Percentiles rank a stretch among this genome's conserved stretches.
Conservation (phyloP, 2,113 vertebrate genomes). For the Cochlearius cochlearius region DNA sequence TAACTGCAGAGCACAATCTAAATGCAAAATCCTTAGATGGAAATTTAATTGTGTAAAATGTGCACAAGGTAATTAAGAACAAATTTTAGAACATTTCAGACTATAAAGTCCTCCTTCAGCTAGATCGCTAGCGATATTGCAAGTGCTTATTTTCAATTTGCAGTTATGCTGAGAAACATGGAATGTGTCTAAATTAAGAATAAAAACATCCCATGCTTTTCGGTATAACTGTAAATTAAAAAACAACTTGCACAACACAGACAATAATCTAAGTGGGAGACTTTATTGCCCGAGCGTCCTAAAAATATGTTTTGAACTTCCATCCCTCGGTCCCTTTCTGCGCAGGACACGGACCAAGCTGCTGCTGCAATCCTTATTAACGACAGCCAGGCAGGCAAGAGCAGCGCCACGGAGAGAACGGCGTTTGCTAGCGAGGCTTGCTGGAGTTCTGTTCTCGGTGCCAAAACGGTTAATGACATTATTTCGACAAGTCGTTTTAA, state of each 20-base stretch:
- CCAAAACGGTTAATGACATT: background rate
- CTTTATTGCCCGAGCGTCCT: constrained; percentile 14
- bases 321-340: background rate
- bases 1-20: constrained; percentile 66
- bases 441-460: background rate
- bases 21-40: constrained; percentile 74
- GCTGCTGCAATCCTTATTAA: background rate
- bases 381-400: background rate
- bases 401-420: background rate
- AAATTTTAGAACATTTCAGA: constrained; percentile 75
- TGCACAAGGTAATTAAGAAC: constrained; percentile 76
- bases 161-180: constrained; percentile 71
- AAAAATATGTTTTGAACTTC: background rate
- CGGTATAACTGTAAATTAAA: constrained; percentile 60
- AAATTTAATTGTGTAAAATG: constrained; percentile 78
- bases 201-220: constrained; percentile 31
- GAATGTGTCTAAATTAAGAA: constrained; percentile 64
- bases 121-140: constrained; percentile 42
- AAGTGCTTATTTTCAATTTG: constrained; percentile 78
- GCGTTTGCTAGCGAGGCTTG: background rate
- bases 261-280: background rate
- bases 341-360: background rate
- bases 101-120: constrained; percentile 71
- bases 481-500: background rate
- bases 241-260: constrained; percentile 31